Conservation (phyloP, 2,888 invertebrate genomes). For the Lamellibrachia satsuma region DNA sequence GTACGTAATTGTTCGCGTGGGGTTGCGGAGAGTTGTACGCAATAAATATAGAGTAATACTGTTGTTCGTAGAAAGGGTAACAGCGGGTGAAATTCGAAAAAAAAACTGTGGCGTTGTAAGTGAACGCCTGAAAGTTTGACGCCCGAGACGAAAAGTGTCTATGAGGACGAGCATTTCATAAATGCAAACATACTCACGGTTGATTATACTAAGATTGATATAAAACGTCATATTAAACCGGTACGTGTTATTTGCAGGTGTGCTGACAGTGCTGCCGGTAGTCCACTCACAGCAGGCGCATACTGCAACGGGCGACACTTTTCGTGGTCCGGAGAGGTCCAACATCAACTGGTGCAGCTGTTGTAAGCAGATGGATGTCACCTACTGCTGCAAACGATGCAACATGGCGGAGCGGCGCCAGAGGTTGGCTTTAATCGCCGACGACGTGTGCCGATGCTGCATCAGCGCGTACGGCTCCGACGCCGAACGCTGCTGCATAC, state of each 20-base stretch:
- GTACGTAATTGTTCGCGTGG: no score
- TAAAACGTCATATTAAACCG: no score
- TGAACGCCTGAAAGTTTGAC: no score
- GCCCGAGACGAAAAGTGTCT: no score
- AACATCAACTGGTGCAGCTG: not conserved
- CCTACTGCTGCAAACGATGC: not conserved
- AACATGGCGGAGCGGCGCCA: not conserved
- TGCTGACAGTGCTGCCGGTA: not conserved
- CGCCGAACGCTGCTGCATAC: not conserved
- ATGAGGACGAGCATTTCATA: no score
- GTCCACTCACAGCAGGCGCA: not conserved
- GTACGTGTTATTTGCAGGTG: not conserved
- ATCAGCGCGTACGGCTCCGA: not conserved
- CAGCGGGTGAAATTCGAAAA: no score
- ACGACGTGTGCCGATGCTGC: not conserved
- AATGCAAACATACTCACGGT: no score
- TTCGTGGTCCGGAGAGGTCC: not conserved
- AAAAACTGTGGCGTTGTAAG: no score
- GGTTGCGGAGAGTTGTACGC: no score
- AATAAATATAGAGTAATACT: no score
- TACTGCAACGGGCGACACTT: not conserved
- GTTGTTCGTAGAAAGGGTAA: no score
- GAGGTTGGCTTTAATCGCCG: not conserved
- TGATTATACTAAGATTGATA: no score
- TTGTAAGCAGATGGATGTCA: not conserved